Percentiles rank a stretch among this genome's conserved stretches.
Conservation (phyloP, 2,888 invertebrate genomes). For the Drosophila dives region DNA sequence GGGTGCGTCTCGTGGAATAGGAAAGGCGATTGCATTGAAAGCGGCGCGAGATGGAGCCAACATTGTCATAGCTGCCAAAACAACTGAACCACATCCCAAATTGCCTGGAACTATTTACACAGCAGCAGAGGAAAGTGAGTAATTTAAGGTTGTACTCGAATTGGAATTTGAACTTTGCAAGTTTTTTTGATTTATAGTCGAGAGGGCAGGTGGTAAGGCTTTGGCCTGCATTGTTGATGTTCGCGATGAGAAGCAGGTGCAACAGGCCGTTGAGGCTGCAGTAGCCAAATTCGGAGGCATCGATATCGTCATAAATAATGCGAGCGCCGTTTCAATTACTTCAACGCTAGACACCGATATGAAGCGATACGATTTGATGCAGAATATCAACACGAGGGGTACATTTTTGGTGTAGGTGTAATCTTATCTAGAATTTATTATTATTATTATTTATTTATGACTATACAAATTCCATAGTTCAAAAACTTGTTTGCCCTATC, state of each 20-base stretch:
- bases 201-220: slow-evolving; percentile 91
- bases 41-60: slow-evolving; percentile 95
- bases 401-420: slow-evolving; percentile 94
- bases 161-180: slow-evolving; percentile 36
- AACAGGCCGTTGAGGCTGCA: slow-evolving; percentile 88
- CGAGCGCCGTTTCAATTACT: slow-evolving; percentile 95
- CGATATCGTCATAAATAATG: slow-evolving; percentile 97
- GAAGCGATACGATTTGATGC: slow-evolving; percentile 99
- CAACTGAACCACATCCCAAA: slow-evolving; percentile 90
- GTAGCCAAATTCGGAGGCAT: slow-evolving; percentile 95
- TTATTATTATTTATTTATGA: background rate
- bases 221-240: slow-evolving; percentile 93
- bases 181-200: slow-evolving; percentile 86
- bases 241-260: slow-evolving; percentile 90
- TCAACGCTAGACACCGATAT: slow-evolving; percentile 94
- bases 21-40: slow-evolving; percentile 96
- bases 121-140: slow-evolving; percentile 91
- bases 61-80: slow-evolving; percentile 94
- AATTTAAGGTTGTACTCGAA: slow-evolving; percentile 10
- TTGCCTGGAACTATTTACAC: slow-evolving; percentile 91
- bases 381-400: slow-evolving; percentile 96
- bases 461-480: slow-evolving; percentile 87
- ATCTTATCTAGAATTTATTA: background rate
- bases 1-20: slow-evolving; percentile 98
- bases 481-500: slow-evolving; percentile 93